Evolutionary conservation across 2,888 invertebrate genomes (phyloP).

Genomic region (Leptinotarsa peninsularis): DNA sequence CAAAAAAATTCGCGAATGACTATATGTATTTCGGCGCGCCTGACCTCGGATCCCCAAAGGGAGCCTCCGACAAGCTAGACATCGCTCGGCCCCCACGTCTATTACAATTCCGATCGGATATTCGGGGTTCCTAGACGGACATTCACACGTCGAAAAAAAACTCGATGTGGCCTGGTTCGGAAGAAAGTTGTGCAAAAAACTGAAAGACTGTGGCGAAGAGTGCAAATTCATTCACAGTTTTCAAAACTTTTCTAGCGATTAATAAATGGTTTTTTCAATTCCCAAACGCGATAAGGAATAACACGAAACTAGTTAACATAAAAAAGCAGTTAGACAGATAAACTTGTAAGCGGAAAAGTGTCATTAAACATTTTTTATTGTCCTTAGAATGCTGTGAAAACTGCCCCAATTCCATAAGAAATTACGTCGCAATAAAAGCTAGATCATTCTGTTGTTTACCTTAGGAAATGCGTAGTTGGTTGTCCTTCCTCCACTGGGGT

Average conservation of each 20-base stretch:
- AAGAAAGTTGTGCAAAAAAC: slow-evolving; percentile 2
- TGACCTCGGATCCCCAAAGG: slow-evolving; percentile 56
- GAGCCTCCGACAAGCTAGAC: slow-evolving; percentile 58
- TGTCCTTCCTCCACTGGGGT: slow-evolving; percentile 34
- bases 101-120: slow-evolving; percentile 59
- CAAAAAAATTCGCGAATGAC: slow-evolving; percentile 62
- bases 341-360: background rate
- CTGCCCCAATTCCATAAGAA: slow-evolving; percentile 21
- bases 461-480: slow-evolving; percentile 32
- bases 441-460: slow-evolving; percentile 16
- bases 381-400: background rate
- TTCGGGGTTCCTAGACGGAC: slow-evolving; percentile 56
- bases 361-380: background rate
- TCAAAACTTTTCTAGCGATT: background rate
- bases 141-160: slow-evolving; percentile 8
- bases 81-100: slow-evolving; percentile 55
- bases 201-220: background rate
- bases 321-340: slow-evolving; percentile 4
- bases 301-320: slow-evolving; percentile 1
- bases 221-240: background rate
- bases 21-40: slow-evolving; percentile 59
- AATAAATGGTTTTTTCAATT: background rate
- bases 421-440: slow-evolving; percentile 31
- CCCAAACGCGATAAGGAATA: slow-evolving; percentile 12
- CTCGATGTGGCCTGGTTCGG: slow-evolving; percentile 10